phyloP scores from a whole-genome alignment of 1,140 invertebrate species.

The Temnothorax curvispinosus region DNA sequence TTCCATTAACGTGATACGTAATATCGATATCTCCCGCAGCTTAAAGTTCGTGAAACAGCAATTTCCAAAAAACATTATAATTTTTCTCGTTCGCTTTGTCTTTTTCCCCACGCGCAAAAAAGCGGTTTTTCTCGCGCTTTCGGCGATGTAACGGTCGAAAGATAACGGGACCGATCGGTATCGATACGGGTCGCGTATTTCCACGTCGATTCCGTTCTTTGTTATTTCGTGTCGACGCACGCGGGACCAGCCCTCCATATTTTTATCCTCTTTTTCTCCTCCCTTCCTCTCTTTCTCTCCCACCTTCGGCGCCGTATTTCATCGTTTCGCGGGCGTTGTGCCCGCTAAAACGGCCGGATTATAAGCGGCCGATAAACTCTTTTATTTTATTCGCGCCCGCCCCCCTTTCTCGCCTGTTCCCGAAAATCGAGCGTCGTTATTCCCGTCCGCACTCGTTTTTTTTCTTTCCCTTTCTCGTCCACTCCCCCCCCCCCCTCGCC shows the following conservation, averaged over 20 bases:
- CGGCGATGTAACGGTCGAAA: slow-evolving; percentile 42
- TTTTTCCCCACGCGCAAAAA: neutral
- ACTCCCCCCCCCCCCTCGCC: neutral
- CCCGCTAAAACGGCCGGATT: slow-evolving; percentile 78
- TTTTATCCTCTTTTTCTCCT: slow-evolving; percentile 31
- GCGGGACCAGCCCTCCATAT: slow-evolving; percentile 34
- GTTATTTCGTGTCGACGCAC: slow-evolving; percentile 57
- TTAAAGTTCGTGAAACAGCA: slow-evolving; percentile 4
- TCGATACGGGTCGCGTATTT: slow-evolving; percentile 56
- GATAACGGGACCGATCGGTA: slow-evolving; percentile 50
- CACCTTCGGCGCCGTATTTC: slow-evolving; percentile 70
- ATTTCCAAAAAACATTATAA: neutral
- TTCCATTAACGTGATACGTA: neutral
- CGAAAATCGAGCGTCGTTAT: slow-evolving; percentile 64
- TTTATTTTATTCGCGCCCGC: slow-evolving; percentile 77
- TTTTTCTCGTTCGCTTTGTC: neutral
- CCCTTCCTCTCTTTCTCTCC: neutral
- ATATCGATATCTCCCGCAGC: neutral
- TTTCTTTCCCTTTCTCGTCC: neutral
- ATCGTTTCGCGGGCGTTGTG: slow-evolving; percentile 76
- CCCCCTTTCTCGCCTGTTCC: slow-evolving; percentile 16
- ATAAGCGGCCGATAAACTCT: slow-evolving; percentile 79
- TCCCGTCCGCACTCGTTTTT: slow-evolving; percentile 29
- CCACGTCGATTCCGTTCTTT: slow-evolving; percentile 55
- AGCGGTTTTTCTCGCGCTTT: neutral